Conservation (phyloP, 53 echinoderm and acorn worm genomes). For the Hippasteria phrygiana region DNA sequence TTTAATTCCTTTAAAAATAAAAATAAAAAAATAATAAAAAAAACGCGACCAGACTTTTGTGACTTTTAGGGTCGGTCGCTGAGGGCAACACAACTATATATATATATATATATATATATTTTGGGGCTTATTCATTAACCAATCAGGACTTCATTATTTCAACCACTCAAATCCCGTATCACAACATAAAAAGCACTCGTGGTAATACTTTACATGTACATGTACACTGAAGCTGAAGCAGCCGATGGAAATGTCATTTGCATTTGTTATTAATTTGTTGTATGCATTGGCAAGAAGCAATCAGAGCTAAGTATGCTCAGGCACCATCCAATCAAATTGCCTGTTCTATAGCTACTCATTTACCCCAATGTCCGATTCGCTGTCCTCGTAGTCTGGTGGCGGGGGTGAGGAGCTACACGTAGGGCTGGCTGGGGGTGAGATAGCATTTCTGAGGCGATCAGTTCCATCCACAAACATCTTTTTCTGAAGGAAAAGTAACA, state of each 20-base stretch:
- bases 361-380: background rate
- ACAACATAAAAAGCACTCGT: too few species aligned
- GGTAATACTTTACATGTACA: too few species aligned
- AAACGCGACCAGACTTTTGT: too few species aligned
- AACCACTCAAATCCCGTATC: too few species aligned
- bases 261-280: background rate
- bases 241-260: background rate
- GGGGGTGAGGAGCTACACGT: constrained; percentile 45
- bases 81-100: too few species aligned
- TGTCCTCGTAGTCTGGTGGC: constrained; percentile 25
- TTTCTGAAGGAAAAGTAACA: constrained; percentile 62
- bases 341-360: constrained; percentile 17
- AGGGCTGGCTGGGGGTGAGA: constrained; percentile 89
- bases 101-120: too few species aligned
- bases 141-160: too few species aligned
- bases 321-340: constrained; percentile 16
- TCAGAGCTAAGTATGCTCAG: background rate
- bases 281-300: constrained; percentile 30
- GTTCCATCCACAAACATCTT: constrained; percentile 83
- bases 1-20: too few species aligned
- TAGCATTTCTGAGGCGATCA: constrained; percentile 80
- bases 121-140: too few species aligned
- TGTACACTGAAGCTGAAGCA: background rate
- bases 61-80: too few species aligned
- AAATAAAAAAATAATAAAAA: too few species aligned